phyloP scores from a whole-genome alignment of 2,113 vertebrate genomes.

The Hyla sarda region DNA sequence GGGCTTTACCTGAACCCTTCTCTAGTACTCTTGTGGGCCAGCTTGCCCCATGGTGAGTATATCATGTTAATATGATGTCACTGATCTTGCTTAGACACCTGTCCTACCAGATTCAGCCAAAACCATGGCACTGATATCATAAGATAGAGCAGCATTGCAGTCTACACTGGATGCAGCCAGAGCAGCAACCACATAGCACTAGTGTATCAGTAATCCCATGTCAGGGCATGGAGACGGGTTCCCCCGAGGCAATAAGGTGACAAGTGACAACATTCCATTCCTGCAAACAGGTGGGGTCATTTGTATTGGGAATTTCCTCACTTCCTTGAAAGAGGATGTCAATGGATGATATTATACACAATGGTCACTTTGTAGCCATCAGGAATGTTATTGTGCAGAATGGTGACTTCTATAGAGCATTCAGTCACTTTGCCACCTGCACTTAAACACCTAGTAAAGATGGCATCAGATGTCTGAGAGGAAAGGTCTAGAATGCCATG shows the following conservation, averaged over 20 bases:
- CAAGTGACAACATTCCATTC: background rate
- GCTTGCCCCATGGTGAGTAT: too few species aligned
- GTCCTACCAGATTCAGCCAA: background rate
- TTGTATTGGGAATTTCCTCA: background rate
- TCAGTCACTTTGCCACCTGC: background rate
- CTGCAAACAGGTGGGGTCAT: background rate
- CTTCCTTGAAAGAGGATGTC: background rate
- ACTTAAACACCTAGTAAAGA: background rate
- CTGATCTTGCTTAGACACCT: background rate
- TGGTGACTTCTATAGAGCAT: background rate
- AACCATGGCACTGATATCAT: background rate
- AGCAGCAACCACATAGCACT: background rate
- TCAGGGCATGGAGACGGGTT: background rate
- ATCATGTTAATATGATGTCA: background rate
- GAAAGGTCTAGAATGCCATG: too few species aligned
- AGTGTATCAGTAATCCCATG: background rate
- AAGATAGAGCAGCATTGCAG: background rate
- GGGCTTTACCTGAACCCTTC: too few species aligned
- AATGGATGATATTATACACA: background rate
- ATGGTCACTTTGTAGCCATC: background rate
- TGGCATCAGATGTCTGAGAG: background rate
- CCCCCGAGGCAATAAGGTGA: slow-evolving; percentile 1
- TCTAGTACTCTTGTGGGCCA: too few species aligned
- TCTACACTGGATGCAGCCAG: background rate
- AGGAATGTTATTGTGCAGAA: background rate